These are phyloP conservation scores for Papilio dardanus DNA, from an alignment of 1,140 invertebrate genomes.

Conservation along the genomic window DNA sequence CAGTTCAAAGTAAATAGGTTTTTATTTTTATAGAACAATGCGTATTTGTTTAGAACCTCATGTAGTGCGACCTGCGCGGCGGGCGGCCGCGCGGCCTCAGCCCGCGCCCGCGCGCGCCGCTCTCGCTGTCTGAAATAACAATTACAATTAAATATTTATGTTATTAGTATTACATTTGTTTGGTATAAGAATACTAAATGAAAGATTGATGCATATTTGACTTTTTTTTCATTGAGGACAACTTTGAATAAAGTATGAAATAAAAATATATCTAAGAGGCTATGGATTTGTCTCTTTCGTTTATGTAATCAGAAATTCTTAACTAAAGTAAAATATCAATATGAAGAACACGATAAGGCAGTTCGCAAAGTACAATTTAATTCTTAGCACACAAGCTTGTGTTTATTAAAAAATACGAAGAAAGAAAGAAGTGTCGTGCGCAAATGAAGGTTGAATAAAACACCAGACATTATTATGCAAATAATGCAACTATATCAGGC, in stretches of 20 bases:
- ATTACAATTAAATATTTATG: no score
- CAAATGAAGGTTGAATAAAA: not conserved
- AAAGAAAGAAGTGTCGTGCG: not conserved
- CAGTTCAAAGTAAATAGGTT: slow-evolving; percentile 10
- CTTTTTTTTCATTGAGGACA: not conserved
- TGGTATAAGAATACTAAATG: no score
- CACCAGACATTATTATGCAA: not conserved
- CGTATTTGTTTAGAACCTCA: slow-evolving; percentile 55
- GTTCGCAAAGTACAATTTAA: not conserved
- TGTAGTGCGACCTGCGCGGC: slow-evolving; percentile 63
- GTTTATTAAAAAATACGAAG: not conserved
- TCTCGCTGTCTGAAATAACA: slow-evolving; percentile 68
- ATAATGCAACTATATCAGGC: not conserved
- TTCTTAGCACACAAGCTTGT: not conserved
- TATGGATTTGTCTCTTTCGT: not conserved
- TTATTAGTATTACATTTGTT: no score
- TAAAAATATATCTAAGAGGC: no score
- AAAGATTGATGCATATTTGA: not conserved
- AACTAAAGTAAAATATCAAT: not conserved
- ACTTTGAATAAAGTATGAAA: not conserved
- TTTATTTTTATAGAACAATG: not conserved
- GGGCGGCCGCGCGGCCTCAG: slow-evolving; percentile 66
- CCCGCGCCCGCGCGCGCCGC: slow-evolving; percentile 66
- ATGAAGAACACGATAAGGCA: not conserved
- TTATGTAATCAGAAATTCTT: not conserved